A percentile compares a stretch with the other conserved stretches of the same genome.
Conservation (phyloP, 2,888 invertebrate species). For the Byasa hedistus region DNA sequence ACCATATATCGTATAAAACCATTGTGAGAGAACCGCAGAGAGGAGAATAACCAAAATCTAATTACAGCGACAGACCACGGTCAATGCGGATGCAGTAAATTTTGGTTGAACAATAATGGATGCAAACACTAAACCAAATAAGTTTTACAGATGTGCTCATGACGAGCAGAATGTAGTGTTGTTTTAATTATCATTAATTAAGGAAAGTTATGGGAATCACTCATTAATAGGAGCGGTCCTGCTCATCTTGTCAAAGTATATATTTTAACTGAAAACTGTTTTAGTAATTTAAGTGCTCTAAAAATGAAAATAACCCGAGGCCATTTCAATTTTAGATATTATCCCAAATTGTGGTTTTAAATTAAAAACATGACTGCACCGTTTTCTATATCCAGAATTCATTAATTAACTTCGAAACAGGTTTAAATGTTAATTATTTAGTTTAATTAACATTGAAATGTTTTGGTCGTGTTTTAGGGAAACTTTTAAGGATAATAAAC, state of each 20-base stretch:
- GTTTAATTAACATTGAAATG: no score
- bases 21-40: slow-evolving; percentile 45
- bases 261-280: neutral
- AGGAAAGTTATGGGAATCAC: no score
- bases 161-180: no score
- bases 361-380: no score
- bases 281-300: neutral
- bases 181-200: no score
- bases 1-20: slow-evolving; percentile 35
- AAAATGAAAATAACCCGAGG: neutral
- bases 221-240: neutral
- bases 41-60: slow-evolving; percentile 50
- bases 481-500: no score
- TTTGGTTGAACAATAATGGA: slow-evolving; percentile 57
- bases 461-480: no score
- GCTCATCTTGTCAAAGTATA: neutral
- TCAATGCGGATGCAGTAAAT: slow-evolving; percentile 51
- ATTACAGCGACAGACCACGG: slow-evolving; percentile 60
- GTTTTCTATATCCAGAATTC: no score
- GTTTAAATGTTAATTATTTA: no score
- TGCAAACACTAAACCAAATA: slow-evolving; percentile 27
- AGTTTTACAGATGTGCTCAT: no score
- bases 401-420: no score
- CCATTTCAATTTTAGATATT: neutral
- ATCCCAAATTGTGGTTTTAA: neutral